Evolutionary conservation across 2,113 vertebrate genomes (phyloP).

Genomic region (Sus scrofa): T2T-Sscrofa CM000817.6:171003001-171003500

Average conservation of each 20-base stretch:
- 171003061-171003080: background rate
- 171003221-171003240: background rate
- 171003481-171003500: constrained; percentile 14
- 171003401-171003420: background rate
- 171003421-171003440: background rate
- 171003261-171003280: background rate
- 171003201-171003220: background rate
- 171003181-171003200: background rate
- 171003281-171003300: background rate
- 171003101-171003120: constrained; percentile 2
- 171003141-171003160: background rate
- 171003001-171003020: background rate
- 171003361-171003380: background rate
- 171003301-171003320: background rate
- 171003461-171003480: constrained; percentile 41
- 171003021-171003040: background rate
- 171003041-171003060: constrained; percentile 7
- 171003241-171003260: background rate
- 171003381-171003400: background rate
- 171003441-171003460: background rate
- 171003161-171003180: background rate
- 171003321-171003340: background rate
- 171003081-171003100: background rate
- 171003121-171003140: constrained; percentile 13
- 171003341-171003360: constrained; percentile 6